A percentile compares a stretch with the other conserved stretches of the same genome.
phyloP scores from a whole-genome alignment of 2,113 vertebrate genomes.

The Casuarius casuarius region DNA sequence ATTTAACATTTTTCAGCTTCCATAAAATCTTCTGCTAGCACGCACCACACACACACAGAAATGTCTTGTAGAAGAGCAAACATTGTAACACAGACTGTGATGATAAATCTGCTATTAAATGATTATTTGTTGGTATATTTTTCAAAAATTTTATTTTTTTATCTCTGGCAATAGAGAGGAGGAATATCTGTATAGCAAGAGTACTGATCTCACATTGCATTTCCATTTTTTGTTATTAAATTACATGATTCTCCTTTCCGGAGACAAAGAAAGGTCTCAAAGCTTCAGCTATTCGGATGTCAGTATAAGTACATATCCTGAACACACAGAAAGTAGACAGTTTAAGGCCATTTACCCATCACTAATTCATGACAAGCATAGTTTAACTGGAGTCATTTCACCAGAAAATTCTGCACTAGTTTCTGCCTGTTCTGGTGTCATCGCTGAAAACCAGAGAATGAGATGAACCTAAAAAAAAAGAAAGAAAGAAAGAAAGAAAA shows the following conservation, averaged over 20 bases:
- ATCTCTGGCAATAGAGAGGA: neutral
- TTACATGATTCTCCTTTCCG: neutral
- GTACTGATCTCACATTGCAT: neutral
- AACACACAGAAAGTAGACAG: neutral
- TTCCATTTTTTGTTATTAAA: neutral
- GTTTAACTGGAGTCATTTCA: constrained; percentile 1
- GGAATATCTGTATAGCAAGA: neutral
- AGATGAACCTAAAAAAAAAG: neutral
- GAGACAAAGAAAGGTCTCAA: neutral
- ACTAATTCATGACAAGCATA: neutral
- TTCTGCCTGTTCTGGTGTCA: neutral
- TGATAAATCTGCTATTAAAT: neutral
- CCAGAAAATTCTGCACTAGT: neutral
- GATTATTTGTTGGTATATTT: neutral
- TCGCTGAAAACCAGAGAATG: neutral
- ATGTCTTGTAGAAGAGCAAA: neutral
- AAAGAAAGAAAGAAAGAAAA: neutral
- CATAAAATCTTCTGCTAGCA: neutral
- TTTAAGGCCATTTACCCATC: neutral
- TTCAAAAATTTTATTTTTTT: neutral
- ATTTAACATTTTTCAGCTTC: constrained; percentile 22
- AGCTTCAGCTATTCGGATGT: neutral
- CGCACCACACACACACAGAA: neutral
- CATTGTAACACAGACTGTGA: neutral
- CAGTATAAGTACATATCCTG: neutral